Base-by-base conservation (phyloP, 2,888 invertebrate genomes). In the Thymelicus lineola region DNA sequence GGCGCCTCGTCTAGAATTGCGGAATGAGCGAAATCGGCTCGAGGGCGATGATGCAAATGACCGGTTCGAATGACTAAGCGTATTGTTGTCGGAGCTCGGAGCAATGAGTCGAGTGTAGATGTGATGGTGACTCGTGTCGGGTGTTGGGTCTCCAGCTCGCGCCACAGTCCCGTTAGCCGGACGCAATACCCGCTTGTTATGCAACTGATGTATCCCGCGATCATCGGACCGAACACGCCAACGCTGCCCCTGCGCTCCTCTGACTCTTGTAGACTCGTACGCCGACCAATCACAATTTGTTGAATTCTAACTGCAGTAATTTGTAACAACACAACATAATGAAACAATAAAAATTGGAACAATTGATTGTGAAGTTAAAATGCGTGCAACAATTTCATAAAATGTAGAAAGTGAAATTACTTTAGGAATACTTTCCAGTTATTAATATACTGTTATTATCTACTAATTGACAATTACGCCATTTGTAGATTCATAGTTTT, bases 121-220 rank as follows among this genome's bases (percentile, higher is more conserved):
- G 28, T 75, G 70, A 72, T 73, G 62, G 71, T 72, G 73, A 66
- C 71, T 68, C 48, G 62, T 58, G 63, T 68, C 69, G 74, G 76
- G 62, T 58, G 63, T 68, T 67, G 74, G 76, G 76, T 77, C 79
- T 80, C 82, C 77, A 77, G 78, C 81, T 80, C 83, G 79, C 80
- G 76, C 80, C 80, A 76, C 75, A 74, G 82, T 89, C 84, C 91
- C 91, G 91, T 91, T 91, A 92, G 80, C 82, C 89, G 91, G 88
- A 91, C 85, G 82, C 70, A 76, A 80, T 82, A 83, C 83, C 79
- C 85, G 87, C 87, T 91, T 85, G 86, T 91, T 91, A 91, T 91
- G 91, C 90, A 90, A 91, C 84, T 80, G 86, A 88, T 85, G 86
- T 83, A 83, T 86, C 82, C 82, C 84, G 82, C 82, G 75, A 73